Conservation (phyloP, 2,888 invertebrate genomes). For the Drosophila nr. perissopoda region DNA sequence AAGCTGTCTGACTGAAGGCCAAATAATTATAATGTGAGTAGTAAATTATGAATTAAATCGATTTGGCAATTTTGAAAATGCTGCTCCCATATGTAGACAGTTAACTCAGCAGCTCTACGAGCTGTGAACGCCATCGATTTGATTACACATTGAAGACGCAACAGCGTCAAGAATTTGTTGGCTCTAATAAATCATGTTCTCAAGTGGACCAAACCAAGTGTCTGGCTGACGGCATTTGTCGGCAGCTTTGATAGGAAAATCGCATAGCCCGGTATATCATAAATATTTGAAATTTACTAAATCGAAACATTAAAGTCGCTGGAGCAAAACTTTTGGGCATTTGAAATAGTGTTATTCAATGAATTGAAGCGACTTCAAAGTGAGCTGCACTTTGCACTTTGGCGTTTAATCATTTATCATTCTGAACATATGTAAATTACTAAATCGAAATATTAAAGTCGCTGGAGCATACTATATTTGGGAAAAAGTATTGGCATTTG, state of each 20-base stretch:
- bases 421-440: neutral
- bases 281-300: neutral
- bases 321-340: neutral
- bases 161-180: constrained; percentile 1
- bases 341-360: no score
- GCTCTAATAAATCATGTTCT: constrained; percentile 31
- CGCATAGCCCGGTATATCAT: neutral
- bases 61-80: constrained; percentile 21
- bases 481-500: neutral
- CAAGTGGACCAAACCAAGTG: constrained; percentile 31
- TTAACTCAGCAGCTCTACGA: constrained; percentile 18
- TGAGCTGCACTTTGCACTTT: no score
- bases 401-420: no score
- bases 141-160: constrained; percentile 9
- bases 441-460: neutral
- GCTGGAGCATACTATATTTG: neutral
- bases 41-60: constrained; percentile 42
- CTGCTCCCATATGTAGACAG: constrained; percentile 1
- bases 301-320: neutral
- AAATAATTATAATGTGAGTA: constrained; percentile 18
- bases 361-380: no score
- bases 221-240: constrained; percentile 10
- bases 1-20: constrained; percentile 34
- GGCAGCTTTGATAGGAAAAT: neutral
- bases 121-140: constrained; percentile 27